Base-by-base conservation (phyloP, 2,113 vertebrate genomes). In the Setophaga petechia region DNA sequence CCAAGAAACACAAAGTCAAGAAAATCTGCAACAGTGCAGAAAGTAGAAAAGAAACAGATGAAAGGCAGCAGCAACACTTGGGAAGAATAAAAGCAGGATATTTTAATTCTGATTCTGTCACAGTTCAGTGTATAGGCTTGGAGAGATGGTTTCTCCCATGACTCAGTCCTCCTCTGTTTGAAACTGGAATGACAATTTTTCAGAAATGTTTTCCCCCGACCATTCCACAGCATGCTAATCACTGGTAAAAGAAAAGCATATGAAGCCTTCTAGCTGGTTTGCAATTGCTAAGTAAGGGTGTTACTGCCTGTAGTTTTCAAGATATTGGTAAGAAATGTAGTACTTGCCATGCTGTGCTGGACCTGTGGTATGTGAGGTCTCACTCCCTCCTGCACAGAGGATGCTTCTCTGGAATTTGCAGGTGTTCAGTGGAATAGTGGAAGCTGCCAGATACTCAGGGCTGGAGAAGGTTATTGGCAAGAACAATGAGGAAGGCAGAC, bases 301-400 rank as follows among this genome's bases (percentile, higher is more conserved):
- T 15, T 43, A 76, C 11, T 41, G 31, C 15, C 33, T 73, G 12
- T 12, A 37, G 33, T 39, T 87, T 59, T 51, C 6, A 27, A 66
- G 52, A 24, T 41, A n/a, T 12, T 0, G 1, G 14, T n/a, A 62
- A 62, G 69, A 66, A 81, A 51, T 11, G 1, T 2, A 43, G 18
- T 22, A 19, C 3, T 69, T 87, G 15, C 37, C 23, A 8, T 19
- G 24, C 12, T 54, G 12, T 28, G 4, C 37, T 35, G 62, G 41
- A 65, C 33, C n/a, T 37, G 13, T 22, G 0, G 0, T 54, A 73
- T 1, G 0, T 6, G 37, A 86, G 55, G 31, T 18, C 39, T 75
- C 39, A 9, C 4, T 61, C 6, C 6, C 2, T 49, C 15, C 43
- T 33, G 17, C 33, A 75, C 43, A 68, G 41, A 67, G 17, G 52